These are phyloP conservation scores for Calonectris borealis DNA, from an alignment of 2,113 vertebrate species.

Conservation along the genomic window DNA sequence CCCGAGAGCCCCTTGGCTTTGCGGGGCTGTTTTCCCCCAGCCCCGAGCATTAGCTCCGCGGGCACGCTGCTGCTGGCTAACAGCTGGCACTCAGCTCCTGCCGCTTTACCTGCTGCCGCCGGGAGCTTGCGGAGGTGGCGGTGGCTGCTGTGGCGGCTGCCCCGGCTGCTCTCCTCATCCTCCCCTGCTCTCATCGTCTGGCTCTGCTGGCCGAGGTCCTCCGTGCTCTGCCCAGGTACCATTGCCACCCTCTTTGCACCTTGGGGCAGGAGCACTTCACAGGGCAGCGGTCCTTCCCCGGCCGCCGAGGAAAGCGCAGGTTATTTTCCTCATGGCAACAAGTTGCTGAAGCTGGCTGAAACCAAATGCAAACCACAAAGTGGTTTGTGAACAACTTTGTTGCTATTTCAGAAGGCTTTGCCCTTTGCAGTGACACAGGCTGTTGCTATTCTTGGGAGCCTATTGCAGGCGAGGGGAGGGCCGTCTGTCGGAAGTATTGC, in stretches of 20 bases:
- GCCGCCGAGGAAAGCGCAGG: not conserved
- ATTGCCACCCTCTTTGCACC: conserved; percentile 13
- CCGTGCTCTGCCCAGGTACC: conserved; percentile 62
- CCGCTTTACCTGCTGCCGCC: conserved; percentile 65
- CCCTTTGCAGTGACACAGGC: conserved; percentile 78
- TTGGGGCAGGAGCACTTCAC: not conserved
- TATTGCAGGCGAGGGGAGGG: conserved; percentile 78
- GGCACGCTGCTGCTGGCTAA: not conserved
- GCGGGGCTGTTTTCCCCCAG: not conserved
- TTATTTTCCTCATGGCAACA: conserved; percentile 61
- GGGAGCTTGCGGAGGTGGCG: not conserved
- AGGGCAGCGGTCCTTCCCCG: not conserved
- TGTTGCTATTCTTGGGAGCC: conserved; percentile 80
- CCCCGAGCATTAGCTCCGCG: accelerated
- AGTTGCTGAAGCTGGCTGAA: conserved; percentile 22
- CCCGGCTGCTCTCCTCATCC: conserved; percentile 15
- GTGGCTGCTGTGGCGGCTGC: not conserved
- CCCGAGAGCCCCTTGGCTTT: not conserved
- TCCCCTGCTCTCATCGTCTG: conserved; percentile 11
- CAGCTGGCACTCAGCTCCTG: not conserved
- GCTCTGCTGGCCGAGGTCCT: conserved; percentile 52
- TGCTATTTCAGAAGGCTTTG: conserved; percentile 81
- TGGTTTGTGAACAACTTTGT: conserved; percentile 76
- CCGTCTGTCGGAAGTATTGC: conserved; percentile 56
- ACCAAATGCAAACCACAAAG: conserved; percentile 59